A percentile compares a stretch with the other conserved stretches of the same genome.
phyloP scores from a whole-genome alignment of 2,113 vertebrate genomes.

The Zosterops hypoxanthus region DNA sequence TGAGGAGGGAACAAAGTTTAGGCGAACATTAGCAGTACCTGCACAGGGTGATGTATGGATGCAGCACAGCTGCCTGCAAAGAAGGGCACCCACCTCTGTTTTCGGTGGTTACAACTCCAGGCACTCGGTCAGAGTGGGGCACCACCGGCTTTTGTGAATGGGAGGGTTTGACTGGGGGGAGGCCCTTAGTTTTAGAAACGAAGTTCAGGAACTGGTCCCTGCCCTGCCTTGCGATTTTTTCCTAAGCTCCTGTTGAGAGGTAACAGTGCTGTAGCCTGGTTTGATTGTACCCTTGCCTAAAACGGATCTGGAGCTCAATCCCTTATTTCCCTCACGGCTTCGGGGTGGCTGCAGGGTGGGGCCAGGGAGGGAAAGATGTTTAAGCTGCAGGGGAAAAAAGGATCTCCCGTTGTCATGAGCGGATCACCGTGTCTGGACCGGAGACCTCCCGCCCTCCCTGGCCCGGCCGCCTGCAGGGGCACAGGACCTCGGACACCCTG shows the following conservation, averaged over 20 bases:
- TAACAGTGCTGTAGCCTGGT: neutral
- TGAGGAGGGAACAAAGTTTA: neutral
- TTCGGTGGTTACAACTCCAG: neutral
- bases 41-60: neutral
- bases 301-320: neutral
- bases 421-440: rapidly evolving
- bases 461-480: rapidly evolving
- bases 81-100: rapidly evolving
- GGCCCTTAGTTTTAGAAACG: neutral
- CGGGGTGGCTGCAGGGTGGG: neutral
- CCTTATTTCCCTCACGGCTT: neutral
- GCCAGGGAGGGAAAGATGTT: neutral
- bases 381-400: rapidly evolving
- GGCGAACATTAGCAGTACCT: neutral
- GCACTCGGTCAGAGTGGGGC: neutral
- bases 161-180: neutral
- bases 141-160: neutral
- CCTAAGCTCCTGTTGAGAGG: neutral
- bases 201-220: neutral
- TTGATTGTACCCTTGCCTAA: neutral
- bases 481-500: neutral
- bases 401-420: neutral
- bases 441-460: rapidly evolving
- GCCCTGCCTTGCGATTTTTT: neutral
- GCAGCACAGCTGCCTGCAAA: neutral